Conservation (phyloP, 2,113 vertebrate genomes). For the Mesoclemmys tuberculata region DNA sequence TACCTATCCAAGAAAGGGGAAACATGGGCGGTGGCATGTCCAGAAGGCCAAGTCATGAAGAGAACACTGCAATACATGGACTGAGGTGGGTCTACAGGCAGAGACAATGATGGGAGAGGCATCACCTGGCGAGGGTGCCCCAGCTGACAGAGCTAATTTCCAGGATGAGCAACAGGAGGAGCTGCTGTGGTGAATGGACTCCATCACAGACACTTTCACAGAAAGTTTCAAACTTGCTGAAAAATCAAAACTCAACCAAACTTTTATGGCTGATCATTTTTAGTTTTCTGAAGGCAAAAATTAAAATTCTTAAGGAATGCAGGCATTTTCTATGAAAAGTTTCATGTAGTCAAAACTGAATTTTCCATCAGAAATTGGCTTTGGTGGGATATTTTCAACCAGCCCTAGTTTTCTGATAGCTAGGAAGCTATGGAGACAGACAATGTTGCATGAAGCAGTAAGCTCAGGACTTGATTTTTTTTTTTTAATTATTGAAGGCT, state of each 20-base stretch:
- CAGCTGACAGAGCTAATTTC: too few species aligned
- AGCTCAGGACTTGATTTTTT: background rate
- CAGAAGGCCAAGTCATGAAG: too few species aligned
- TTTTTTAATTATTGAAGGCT: conserved; percentile 11
- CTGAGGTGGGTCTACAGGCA: too few species aligned
- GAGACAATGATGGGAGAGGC: too few species aligned
- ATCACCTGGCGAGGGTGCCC: too few species aligned
- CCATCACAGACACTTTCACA: background rate
- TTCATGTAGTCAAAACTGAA: background rate
- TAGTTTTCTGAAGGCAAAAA: background rate
- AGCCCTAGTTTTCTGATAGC: background rate
- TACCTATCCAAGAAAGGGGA: too few species aligned
- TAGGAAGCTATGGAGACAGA: background rate
- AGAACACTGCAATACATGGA: too few species aligned
- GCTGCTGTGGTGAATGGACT: too few species aligned
- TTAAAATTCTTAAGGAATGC: background rate
- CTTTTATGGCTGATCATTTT: background rate
- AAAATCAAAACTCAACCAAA: background rate
- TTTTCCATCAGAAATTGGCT: background rate
- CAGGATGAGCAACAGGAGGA: too few species aligned
- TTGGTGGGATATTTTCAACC: background rate
- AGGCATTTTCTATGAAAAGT: background rate
- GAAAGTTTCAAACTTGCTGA: background rate
- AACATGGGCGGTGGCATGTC: too few species aligned
- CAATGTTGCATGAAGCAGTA: background rate